phyloP scores from a whole-genome alignment of 2,888 invertebrate species.

The Microplitis manilae region DNA sequence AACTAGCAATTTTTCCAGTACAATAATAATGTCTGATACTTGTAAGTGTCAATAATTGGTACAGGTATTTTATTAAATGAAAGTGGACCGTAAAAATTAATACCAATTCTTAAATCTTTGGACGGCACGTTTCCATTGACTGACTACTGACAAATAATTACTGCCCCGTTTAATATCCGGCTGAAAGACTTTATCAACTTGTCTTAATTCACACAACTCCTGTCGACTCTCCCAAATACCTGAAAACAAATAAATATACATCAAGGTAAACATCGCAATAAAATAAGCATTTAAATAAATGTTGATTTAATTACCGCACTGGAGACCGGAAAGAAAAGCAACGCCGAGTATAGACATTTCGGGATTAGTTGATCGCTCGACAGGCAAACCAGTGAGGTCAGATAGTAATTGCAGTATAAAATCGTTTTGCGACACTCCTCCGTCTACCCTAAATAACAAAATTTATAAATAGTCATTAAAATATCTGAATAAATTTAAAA shows the following conservation, averaged over 20 bases:
- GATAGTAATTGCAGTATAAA: slow-evolving; percentile 92
- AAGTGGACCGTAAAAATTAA: slow-evolving; percentile 49
- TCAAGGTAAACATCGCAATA: background rate
- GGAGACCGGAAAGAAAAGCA: slow-evolving; percentile 87
- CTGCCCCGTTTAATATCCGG: slow-evolving; percentile 68
- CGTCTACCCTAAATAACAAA: slow-evolving; percentile 82
- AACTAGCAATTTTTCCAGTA: too few relatives aligned
- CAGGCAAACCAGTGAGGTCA: slow-evolving; percentile 82
- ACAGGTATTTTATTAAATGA: background rate
- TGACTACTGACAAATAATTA: slow-evolving; percentile 63
- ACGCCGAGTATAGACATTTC: slow-evolving; percentile 92
- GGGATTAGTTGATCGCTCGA: slow-evolving; percentile 81
- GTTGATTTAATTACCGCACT: slow-evolving; percentile 75
- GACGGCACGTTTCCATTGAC: slow-evolving; percentile 76
- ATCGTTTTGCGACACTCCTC: slow-evolving; percentile 96
- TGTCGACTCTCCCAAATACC: slow-evolving; percentile 83
- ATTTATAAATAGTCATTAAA: background rate
- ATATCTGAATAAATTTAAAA: background rate
- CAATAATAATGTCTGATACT: too few relatives aligned
- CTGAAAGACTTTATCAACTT: slow-evolving; percentile 77
- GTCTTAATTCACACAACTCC: slow-evolving; percentile 77
- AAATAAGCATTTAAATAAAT: slow-evolving; percentile 11
- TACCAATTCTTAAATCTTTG: slow-evolving; percentile 77
- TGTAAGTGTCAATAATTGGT: too few relatives aligned
- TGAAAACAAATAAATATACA: slow-evolving; percentile 60